A percentile compares a stretch with the other conserved stretches of the same genome.
These are phyloP conservation scores for Eriocheir sinensis DNA, from an alignment of 1,140 invertebrate genomes.

Conservation along the genomic window DNA sequence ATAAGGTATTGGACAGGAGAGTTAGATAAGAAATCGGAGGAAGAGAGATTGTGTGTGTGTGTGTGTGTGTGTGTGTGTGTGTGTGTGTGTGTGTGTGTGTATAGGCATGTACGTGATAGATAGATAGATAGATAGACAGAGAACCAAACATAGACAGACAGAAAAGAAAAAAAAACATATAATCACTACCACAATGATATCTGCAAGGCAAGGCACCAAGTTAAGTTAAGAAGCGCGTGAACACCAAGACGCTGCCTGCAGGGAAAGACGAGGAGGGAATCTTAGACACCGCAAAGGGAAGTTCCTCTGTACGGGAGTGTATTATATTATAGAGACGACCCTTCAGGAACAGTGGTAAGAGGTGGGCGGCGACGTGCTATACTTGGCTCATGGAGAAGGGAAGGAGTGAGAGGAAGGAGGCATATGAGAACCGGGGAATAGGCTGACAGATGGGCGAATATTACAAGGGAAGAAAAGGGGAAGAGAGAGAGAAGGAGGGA, in stretches of 20 bases:
- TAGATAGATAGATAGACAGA: too few relatives aligned
- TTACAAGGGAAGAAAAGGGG: not conserved
- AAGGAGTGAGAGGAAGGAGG: not conserved
- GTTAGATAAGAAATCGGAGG: not conserved
- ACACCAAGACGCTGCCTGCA: not conserved
- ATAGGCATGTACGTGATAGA: not conserved
- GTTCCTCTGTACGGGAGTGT: too few relatives aligned
- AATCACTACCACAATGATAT: too few relatives aligned
- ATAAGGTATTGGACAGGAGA: not conserved
- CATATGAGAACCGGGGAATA: not conserved
- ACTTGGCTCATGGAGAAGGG: not conserved
- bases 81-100: constrained; percentile 41
- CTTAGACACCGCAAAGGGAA: too few relatives aligned
- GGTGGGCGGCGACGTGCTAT: not conserved
- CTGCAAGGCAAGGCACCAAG: too few relatives aligned
- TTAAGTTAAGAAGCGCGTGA: too few relatives aligned
- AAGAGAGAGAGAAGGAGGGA: not conserved
- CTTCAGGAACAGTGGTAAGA: not conserved
- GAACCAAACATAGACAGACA: too few relatives aligned
- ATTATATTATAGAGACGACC: too few relatives aligned
- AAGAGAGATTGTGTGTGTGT: not conserved
- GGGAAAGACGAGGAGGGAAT: not conserved
- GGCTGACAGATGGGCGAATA: not conserved
- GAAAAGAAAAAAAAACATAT: not conserved
- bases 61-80: constrained; percentile 48